Percentiles rank a stretch among this genome's conserved stretches.
phyloP scores from a whole-genome alignment of 2,797 vertebrate species.

The Clarias fuscus region DNA sequence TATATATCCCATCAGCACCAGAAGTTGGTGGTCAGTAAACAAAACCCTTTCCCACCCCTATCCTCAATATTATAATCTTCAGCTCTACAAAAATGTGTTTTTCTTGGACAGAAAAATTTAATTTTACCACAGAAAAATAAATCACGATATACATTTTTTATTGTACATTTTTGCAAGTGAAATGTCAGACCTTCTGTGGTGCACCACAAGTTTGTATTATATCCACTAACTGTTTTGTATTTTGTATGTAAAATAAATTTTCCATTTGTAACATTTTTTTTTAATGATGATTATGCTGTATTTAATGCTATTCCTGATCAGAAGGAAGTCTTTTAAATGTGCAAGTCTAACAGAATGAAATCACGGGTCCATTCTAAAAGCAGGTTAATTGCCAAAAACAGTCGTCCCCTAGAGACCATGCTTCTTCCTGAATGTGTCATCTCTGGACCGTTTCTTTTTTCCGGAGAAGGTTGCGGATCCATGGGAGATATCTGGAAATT shows the following conservation, averaged over 20 bases:
- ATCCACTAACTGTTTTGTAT: slow-evolving; percentile 23
- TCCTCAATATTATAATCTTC: slow-evolving; percentile 81
- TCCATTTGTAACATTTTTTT: slow-evolving; percentile 33
- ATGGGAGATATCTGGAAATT: slow-evolving; percentile 81
- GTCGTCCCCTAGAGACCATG: background rate
- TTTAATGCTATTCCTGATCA: background rate
- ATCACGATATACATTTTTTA: background rate
- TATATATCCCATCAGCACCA: slow-evolving; percentile 99
- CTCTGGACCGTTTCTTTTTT: slow-evolving; percentile 30
- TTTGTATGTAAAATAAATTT: slow-evolving; percentile 49
- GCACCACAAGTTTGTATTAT: too few species aligned
- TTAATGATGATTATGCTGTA: background rate
- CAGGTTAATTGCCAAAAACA: background rate
- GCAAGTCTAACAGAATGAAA: background rate
- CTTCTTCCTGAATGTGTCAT: slow-evolving; percentile 20
- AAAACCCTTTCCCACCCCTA: slow-evolving; percentile 92
- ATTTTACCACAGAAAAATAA: background rate
- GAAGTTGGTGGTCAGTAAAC: slow-evolving; percentile 98
- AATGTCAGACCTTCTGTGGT: background rate
- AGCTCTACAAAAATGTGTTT: background rate
- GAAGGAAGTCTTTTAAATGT: background rate
- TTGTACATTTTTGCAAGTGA: background rate
- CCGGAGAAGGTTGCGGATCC: slow-evolving; percentile 70
- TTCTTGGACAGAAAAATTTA: background rate
- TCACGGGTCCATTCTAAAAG: background rate